Conservation (phyloP, 2,888 invertebrate genomes). For the Desoria tigrina region DNA sequence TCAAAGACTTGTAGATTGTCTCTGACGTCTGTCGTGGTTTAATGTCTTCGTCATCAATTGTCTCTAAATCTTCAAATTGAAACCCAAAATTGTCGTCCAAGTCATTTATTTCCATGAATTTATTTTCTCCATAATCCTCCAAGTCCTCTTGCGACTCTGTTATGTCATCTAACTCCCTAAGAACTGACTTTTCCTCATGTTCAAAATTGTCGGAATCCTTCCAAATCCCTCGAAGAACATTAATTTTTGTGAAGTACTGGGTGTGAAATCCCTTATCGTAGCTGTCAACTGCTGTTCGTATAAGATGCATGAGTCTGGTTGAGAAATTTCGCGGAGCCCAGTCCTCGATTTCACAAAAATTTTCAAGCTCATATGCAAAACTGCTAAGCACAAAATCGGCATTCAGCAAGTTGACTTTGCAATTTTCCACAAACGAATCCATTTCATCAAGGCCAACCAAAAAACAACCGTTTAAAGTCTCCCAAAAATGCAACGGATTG, state of each 20-base stretch:
- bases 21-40: conserved; percentile 36
- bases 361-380: conserved; percentile 49
- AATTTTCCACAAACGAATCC: conserved; percentile 16
- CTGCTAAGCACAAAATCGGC: conserved; percentile 41
- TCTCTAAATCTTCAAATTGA: conserved; percentile 47
- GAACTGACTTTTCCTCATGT: conserved; percentile 27
- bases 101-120: conserved; percentile 38
- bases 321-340: conserved; percentile 48
- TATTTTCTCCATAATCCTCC: conserved; percentile 43
- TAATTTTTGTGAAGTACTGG: conserved; percentile 50
- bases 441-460: conserved; percentile 42
- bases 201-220: conserved; percentile 30
- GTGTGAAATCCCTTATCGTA: conserved; percentile 49
- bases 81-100: conserved; percentile 49
- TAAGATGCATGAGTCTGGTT: conserved; percentile 40
- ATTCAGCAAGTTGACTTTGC: conserved; percentile 24
- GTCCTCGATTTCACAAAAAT: conserved; percentile 41
- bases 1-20: conserved; percentile 38
- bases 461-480: conserved; percentile 43
- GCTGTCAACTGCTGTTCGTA: conserved; percentile 41
- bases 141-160: conserved; percentile 42
- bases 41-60: conserved; percentile 25
- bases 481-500: conserved; percentile 46
- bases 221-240: conserved; percentile 46
- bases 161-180: conserved; percentile 44